A percentile compares a stretch with the other conserved stretches of the same genome.
phyloP scores from a whole-genome alignment of 2,888 invertebrate species.

The Phengaris alcon region DNA sequence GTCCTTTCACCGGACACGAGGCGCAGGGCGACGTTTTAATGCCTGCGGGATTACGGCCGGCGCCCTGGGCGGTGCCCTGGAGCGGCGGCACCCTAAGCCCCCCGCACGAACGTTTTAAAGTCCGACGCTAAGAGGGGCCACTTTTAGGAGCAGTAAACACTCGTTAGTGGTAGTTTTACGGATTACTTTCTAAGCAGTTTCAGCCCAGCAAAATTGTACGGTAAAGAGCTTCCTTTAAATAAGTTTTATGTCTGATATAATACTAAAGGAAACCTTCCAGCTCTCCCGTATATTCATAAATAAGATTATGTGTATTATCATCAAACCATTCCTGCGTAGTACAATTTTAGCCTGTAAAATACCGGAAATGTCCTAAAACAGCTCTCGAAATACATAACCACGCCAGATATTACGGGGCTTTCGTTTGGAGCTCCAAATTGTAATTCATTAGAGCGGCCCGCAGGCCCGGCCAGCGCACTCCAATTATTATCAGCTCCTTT shows the following conservation, averaged over 20 bases:
- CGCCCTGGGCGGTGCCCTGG: neutral
- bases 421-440: constrained; percentile 8
- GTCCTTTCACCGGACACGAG: neutral
- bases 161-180: constrained; percentile 17
- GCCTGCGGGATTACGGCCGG: neutral
- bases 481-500: constrained; percentile 16
- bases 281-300: neutral
- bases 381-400: neutral
- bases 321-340: neutral
- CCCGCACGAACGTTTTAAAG: constrained; percentile 3
- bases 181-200: constrained; percentile 1
- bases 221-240: neutral
- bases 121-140: neutral
- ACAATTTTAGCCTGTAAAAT: neutral
- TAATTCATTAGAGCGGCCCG: constrained; percentile 13
- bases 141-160: neutral
- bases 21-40: constrained; percentile 15
- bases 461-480: neutral
- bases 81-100: neutral
- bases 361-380: neutral
- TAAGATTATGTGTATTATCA: neutral
- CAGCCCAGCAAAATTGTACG: neutral
- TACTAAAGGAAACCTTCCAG: neutral
- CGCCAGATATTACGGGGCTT: neutral
- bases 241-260: neutral